These are phyloP conservation scores for Barnardius zonarius DNA, from an alignment of 2,113 vertebrate species.

Conservation along the genomic window DNA sequence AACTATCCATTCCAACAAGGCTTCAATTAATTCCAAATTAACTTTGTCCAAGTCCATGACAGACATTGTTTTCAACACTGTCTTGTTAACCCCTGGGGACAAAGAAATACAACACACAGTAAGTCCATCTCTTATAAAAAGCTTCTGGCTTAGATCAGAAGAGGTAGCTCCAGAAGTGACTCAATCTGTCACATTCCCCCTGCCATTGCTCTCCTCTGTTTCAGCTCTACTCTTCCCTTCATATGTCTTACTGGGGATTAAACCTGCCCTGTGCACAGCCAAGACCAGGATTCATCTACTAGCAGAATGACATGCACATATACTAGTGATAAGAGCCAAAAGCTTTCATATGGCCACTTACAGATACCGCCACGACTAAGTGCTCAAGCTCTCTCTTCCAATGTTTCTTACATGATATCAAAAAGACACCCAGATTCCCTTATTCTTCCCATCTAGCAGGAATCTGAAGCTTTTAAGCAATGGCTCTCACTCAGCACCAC, in stretches of 20 bases:
- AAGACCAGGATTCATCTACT: background rate
- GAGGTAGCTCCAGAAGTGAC: background rate
- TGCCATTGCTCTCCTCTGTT: background rate
- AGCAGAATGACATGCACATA: background rate
- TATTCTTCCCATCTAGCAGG: background rate
- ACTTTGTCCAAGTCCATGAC: slow-evolving; percentile 95
- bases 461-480: background rate
- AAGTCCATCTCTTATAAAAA: background rate
- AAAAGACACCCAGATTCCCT: background rate
- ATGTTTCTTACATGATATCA: background rate
- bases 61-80: slow-evolving; percentile 88
- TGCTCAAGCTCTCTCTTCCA: background rate
- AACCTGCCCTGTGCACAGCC: background rate
- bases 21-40: slow-evolving; percentile 95
- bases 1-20: slow-evolving; percentile 93
- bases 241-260: background rate
- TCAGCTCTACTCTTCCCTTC: background rate
- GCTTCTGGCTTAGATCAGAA: background rate
- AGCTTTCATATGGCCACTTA: background rate
- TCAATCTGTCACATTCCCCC: accelerated
- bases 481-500: background rate
- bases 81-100: slow-evolving; percentile 81
- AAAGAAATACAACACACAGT: background rate
- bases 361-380: background rate
- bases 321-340: background rate